Evolutionary conservation across 2,797 vertebrate genomes (phyloP).

Genomic region (Galagoides demidoff): DNA sequence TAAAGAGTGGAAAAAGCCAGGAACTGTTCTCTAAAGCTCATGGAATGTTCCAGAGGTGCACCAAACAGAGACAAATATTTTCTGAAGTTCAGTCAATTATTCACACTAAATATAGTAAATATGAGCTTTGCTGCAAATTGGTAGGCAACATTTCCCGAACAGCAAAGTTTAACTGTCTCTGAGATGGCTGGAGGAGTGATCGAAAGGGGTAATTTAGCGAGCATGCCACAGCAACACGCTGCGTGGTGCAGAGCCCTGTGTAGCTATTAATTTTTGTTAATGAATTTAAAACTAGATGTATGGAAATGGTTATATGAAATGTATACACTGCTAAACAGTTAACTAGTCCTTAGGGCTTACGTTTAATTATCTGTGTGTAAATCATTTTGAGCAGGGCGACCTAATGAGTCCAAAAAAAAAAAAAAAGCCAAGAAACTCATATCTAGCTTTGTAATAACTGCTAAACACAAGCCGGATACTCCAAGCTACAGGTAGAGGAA

Average conservation of each 20-base stretch:
- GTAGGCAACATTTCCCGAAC: slow-evolving; percentile 57
- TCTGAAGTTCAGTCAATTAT: slow-evolving; percentile 70
- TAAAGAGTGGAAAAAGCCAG: background rate
- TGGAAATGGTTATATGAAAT: slow-evolving; percentile 87
- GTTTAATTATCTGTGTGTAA: slow-evolving; percentile 87
- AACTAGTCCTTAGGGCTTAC: slow-evolving; percentile 88
- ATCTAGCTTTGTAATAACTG: slow-evolving; percentile 57
- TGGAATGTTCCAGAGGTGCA: slow-evolving; percentile 49
- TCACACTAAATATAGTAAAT: slow-evolving; percentile 71
- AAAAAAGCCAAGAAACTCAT: slow-evolving; percentile 67
- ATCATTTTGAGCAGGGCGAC: slow-evolving; percentile 83
- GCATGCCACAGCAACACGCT: slow-evolving; percentile 73
- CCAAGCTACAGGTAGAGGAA: background rate
- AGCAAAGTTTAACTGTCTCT: slow-evolving; percentile 79
- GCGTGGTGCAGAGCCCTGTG: slow-evolving; percentile 66
- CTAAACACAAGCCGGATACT: background rate
- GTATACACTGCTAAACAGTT: slow-evolving; percentile 88
- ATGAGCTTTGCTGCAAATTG: slow-evolving; percentile 64
- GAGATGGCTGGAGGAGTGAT: slow-evolving; percentile 71
- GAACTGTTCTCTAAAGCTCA: slow-evolving; percentile 55
- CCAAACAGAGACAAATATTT: slow-evolving; percentile 70
- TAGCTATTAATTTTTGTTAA: slow-evolving; percentile 89
- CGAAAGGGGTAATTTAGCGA: slow-evolving; percentile 83
- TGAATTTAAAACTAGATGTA: slow-evolving; percentile 88
- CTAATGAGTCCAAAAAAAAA: slow-evolving; percentile 86